phyloP scores from a whole-genome alignment of 2,113 vertebrate species.

The Xiphias gladius region DNA sequence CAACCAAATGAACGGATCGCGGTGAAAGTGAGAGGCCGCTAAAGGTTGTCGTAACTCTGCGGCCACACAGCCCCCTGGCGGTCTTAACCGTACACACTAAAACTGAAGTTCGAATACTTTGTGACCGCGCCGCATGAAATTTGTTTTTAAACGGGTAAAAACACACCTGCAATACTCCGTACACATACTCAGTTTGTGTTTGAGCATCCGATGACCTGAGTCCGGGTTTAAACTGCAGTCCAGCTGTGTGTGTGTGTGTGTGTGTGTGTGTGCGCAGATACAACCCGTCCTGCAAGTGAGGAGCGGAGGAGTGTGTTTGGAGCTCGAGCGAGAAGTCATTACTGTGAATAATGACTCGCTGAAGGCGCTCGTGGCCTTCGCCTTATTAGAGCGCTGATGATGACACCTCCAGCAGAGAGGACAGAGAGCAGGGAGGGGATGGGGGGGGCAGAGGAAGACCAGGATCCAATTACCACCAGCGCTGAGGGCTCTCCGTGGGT shows the following conservation, averaged over 20 bases:
- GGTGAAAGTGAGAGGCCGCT: too few relatives aligned
- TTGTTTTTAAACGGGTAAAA: too few relatives aligned
- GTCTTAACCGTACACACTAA: too few relatives aligned
- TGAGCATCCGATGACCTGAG: conserved; percentile 19
- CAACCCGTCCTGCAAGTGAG: conserved; percentile 22
- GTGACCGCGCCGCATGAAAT: too few relatives aligned
- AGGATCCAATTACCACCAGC: conserved; percentile 59
- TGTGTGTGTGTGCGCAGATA: conserved; percentile 3
- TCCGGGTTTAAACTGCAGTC: neutral
- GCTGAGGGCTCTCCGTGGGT: conserved; percentile 52
- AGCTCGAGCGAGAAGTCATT: conserved; percentile 45
- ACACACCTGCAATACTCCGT: too few relatives aligned
- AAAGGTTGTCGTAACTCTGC: too few relatives aligned
- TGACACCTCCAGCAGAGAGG: conserved; percentile 66
- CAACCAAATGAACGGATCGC: too few relatives aligned
- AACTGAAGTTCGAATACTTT: too few relatives aligned
- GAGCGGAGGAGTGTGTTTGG: conserved; percentile 28
- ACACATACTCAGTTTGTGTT: too few relatives aligned
- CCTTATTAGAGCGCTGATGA: conserved; percentile 62
- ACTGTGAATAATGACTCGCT: conserved; percentile 68
- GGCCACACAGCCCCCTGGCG: too few relatives aligned
- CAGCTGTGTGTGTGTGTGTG: neutral
- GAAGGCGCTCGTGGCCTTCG: conserved; percentile 53
- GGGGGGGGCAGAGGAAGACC: conserved; percentile 32
- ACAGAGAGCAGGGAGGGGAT: neutral